Percentiles rank a stretch among this genome's conserved stretches.
phyloP scores from a whole-genome alignment of 2,797 vertebrate species.

The Eulemur rubriventer region DNA sequence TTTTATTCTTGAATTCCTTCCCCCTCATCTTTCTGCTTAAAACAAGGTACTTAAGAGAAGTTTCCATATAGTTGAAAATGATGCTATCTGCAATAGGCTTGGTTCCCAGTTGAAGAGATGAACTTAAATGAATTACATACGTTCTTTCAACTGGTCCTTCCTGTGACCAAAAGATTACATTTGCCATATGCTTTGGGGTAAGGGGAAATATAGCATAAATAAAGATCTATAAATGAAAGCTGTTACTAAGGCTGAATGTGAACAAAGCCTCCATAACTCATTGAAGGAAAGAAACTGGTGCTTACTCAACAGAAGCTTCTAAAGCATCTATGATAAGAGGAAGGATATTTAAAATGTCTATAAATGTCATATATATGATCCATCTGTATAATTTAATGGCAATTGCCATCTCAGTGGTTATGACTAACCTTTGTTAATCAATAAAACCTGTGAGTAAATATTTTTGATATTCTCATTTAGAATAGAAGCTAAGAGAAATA shows the following conservation, averaged over 20 bases:
- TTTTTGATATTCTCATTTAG: background rate
- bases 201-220: background rate
- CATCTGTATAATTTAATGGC: background rate
- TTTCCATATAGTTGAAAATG: slow-evolving; percentile 22
- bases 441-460: background rate
- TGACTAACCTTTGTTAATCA: background rate
- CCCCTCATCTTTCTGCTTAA: background rate
- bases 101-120: background rate
- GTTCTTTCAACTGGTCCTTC: background rate
- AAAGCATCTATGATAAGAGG: background rate
- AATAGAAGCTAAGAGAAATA: background rate
- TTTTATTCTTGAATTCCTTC: background rate
- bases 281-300: background rate
- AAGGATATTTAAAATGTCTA: background rate
- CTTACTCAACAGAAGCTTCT: background rate
- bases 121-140: background rate
- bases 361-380: background rate
- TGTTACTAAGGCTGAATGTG: background rate
- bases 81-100: background rate
- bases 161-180: background rate
- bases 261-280: background rate
- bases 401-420: background rate
- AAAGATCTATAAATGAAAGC: background rate
- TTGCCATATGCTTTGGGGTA: background rate
- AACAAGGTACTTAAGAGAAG: slow-evolving; percentile 21